Percentiles rank a stretch among this genome's conserved stretches.
These are phyloP conservation scores for Ia io DNA, from an alignment of 2,113 vertebrate genomes.

Conservation along the genomic window DNA sequence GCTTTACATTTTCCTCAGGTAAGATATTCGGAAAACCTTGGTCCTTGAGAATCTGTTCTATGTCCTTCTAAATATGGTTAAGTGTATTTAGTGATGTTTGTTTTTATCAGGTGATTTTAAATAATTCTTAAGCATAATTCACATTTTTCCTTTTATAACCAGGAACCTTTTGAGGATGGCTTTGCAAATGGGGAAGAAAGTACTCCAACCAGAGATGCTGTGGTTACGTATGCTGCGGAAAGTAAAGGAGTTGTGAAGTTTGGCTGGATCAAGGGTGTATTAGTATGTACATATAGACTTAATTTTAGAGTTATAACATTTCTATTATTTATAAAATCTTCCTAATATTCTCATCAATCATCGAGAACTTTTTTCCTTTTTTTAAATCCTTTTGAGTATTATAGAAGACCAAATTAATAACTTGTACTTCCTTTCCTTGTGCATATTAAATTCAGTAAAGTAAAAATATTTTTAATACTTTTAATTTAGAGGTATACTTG, in stretches of 20 bases:
- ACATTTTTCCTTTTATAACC: constrained; percentile 47
- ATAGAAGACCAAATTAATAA: background rate
- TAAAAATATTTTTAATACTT: background rate
- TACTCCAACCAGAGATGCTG: constrained; percentile 92
- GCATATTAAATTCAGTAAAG: background rate
- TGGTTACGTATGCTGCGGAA: constrained; percentile 89
- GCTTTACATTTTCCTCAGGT: constrained; percentile 12
- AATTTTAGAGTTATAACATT: background rate
- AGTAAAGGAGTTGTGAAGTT: constrained; percentile 97
- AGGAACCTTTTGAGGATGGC: constrained; percentile 99
- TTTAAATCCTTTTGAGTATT: background rate
- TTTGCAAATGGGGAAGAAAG: constrained; percentile 96
- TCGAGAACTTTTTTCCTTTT: background rate
- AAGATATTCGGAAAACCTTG: background rate
- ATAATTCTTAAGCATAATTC: constrained; percentile 44
- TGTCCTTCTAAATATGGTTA: background rate
- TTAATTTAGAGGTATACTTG: constrained; percentile 3
- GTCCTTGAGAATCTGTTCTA: background rate
- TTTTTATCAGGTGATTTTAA: background rate
- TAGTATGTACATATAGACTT: constrained; percentile 86
- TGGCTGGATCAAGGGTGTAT: constrained; percentile 97
- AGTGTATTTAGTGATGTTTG: constrained; percentile 6
- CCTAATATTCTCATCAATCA: background rate
- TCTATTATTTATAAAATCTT: constrained; percentile 10
- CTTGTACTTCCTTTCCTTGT: background rate